Percentiles rank a stretch among this genome's conserved stretches.
Conservation (phyloP, 37 sponge, comb jelly and placozoan species). For the Ianthella basta region DNA sequence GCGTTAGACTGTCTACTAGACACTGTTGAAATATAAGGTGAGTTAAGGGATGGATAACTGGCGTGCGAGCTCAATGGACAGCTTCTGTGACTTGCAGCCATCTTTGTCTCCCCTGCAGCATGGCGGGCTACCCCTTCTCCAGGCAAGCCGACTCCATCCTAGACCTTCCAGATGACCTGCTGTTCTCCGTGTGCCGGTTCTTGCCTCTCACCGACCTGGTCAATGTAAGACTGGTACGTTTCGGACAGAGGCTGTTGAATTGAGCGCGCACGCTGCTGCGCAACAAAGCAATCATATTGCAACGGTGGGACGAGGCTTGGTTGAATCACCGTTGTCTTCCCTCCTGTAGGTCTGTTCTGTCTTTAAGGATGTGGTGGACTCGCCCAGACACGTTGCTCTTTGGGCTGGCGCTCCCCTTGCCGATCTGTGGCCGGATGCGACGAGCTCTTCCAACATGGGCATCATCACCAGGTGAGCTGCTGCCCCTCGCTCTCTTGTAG, state of each 20-base stretch:
- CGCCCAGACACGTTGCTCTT: conserved; percentile 18
- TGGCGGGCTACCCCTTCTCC: neutral
- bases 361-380: conserved; percentile 55
- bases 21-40: too few relatives aligned
- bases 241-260: too few relatives aligned
- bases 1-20: too few relatives aligned
- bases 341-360: conserved; percentile 54
- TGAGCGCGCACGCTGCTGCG: too few relatives aligned
- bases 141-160: neutral
- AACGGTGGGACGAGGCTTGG: too few relatives aligned
- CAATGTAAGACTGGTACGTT: conserved; percentile 62
- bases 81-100: too few relatives aligned
- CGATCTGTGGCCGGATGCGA: conserved; percentile 1
- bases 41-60: too few relatives aligned
- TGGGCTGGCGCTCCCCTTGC: conserved; percentile 62
- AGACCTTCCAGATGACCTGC: conserved; percentile 65
- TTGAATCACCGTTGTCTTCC: too few relatives aligned
- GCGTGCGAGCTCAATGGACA: too few relatives aligned
- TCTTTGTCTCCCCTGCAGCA: too few relatives aligned
- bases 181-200: conserved; percentile 41
- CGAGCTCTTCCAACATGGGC: neutral
- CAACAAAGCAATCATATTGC: neutral
- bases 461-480: conserved; percentile 56
- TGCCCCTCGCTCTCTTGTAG: neutral
- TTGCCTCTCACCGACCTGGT: conserved; percentile 66